These are phyloP conservation scores for Crotophaga sulcirostris DNA, from an alignment of 2,113 vertebrate species.

Conservation along the genomic window DNA sequence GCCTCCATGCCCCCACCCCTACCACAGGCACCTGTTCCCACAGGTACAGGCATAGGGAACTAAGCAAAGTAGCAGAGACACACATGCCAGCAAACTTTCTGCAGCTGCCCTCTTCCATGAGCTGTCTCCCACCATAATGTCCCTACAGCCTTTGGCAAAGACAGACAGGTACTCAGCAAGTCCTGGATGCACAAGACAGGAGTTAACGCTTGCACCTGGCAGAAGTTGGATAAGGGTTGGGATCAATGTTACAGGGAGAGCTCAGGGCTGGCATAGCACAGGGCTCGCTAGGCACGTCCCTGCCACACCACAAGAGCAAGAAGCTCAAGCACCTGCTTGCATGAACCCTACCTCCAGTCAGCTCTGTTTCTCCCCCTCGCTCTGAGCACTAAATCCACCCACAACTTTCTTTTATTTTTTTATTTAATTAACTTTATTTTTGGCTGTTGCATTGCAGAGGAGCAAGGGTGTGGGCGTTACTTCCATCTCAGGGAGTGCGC, in stretches of 20 bases:
- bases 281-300: not conserved
- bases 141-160: not conserved
- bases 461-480: constrained; percentile 13
- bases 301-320: not conserved
- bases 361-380: not conserved
- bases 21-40: not conserved
- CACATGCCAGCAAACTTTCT: not conserved
- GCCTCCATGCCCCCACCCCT: too few relatives aligned
- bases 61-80: not conserved
- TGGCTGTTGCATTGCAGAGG: constrained; percentile 32
- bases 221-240: not conserved
- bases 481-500: constrained; percentile 35
- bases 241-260: not conserved
- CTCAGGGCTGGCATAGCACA: not conserved
- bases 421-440: constrained; percentile 55
- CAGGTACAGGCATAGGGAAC: not conserved
- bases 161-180: not conserved
- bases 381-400: constrained; percentile 51
- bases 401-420: constrained; percentile 8
- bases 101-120: not conserved
- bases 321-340: not conserved
- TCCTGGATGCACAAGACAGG: not conserved
- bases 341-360: not conserved
- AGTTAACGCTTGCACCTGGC: not conserved
- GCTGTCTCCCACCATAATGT: not conserved